Conservation (phyloP, 2,797 vertebrate genomes). For the Eulemur coronatus region DNA sequence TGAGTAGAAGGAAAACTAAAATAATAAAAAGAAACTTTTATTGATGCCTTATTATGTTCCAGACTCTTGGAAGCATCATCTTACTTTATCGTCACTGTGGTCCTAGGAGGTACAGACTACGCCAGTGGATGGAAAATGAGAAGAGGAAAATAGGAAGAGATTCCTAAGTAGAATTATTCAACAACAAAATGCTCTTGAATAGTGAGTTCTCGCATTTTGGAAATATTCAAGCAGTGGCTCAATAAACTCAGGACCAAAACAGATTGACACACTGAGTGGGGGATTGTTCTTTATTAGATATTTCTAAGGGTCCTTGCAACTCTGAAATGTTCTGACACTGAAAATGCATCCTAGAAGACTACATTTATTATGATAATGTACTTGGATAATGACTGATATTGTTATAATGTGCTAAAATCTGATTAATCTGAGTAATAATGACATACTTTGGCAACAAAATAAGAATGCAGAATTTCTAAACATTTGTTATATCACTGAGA, state of each 20-base stretch:
- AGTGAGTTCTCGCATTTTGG: not conserved
- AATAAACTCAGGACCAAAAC: not conserved
- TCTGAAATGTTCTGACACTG: not conserved
- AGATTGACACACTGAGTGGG: not conserved
- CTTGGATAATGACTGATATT: conserved; percentile 46
- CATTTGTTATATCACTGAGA: conserved; percentile 56
- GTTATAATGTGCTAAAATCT: conserved; percentile 35
- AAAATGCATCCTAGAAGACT: not conserved
- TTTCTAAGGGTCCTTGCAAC: not conserved
- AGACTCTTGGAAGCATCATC: not conserved
- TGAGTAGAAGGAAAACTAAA: not conserved
- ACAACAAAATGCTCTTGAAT: not conserved
- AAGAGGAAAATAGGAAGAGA: not conserved
- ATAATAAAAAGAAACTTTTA: not conserved
- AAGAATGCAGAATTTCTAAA: conserved; percentile 43
- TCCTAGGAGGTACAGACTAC: not conserved
- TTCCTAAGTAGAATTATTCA: not conserved
- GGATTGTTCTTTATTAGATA: not conserved
- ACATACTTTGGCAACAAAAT: conserved; percentile 49
- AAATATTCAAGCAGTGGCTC: not conserved
- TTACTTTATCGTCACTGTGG: not conserved
- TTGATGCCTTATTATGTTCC: not conserved
- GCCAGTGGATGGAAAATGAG: not conserved
- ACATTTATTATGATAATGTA: conserved; percentile 31
- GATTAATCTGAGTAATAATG: conserved; percentile 65